phyloP scores from a whole-genome alignment of 1,140 invertebrate species.

The Theocolax elegans region DNA sequence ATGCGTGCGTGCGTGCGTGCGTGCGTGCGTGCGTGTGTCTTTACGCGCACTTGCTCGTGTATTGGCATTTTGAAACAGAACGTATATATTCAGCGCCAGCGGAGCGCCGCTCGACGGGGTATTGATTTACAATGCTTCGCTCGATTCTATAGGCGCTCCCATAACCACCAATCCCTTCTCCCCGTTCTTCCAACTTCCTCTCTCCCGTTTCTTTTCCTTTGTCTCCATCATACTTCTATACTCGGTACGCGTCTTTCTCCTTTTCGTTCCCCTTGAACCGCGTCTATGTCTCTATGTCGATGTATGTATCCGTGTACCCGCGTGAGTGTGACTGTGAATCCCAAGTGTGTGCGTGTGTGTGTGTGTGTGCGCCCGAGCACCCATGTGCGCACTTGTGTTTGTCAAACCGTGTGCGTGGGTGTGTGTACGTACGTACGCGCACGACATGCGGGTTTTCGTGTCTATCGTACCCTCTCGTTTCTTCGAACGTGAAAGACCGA shows the following conservation, averaged over 20 bases:
- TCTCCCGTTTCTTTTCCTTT: constrained; percentile 17
- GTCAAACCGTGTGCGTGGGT: too few species aligned
- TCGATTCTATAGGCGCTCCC: constrained; percentile 58
- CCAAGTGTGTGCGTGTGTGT: too few species aligned
- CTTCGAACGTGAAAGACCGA: too few species aligned
- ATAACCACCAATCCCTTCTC: constrained; percentile 55
- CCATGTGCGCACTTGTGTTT: too few species aligned
- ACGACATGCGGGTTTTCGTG: background rate
- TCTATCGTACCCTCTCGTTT: too few species aligned
- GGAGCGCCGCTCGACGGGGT: constrained; percentile 55
- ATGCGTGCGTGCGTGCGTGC: too few species aligned
- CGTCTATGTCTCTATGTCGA: too few species aligned
- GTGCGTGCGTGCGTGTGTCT: background rate
- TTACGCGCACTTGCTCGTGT: background rate
- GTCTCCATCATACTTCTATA: background rate
- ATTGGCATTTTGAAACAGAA: constrained; percentile 24
- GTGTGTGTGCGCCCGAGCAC: too few species aligned
- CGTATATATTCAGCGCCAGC: background rate
- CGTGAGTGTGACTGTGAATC: too few species aligned
- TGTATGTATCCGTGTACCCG: too few species aligned
- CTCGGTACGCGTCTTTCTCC: constrained; percentile 4
- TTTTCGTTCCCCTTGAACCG: background rate
- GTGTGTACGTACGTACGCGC: too few species aligned
- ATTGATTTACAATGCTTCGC: constrained; percentile 63
- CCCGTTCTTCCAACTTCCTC: constrained; percentile 42